Evolutionary conservation across 2,113 vertebrate genomes (phyloP).

Genomic region (Condylura cristata): DNA sequence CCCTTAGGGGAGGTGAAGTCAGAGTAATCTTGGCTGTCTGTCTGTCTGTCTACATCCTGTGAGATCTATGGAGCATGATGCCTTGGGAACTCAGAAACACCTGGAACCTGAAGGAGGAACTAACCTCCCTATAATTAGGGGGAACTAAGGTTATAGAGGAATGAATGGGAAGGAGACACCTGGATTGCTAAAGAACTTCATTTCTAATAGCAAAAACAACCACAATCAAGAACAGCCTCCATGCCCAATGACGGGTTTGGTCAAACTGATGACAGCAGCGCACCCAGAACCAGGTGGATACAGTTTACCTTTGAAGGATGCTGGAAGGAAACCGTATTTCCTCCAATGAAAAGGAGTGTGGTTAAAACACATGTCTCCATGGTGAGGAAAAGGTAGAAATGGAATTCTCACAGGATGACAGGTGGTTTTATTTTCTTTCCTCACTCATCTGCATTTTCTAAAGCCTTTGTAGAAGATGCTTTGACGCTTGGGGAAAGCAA

Average conservation of each 20-base stretch:
- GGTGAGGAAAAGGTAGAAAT: neutral
- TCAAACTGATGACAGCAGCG: neutral
- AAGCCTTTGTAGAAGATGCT: neutral
- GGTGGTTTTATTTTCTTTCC: neutral
- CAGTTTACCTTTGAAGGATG: neutral
- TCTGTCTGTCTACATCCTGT: no score
- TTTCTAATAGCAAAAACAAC: neutral
- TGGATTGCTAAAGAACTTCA: neutral
- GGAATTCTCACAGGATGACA: neutral
- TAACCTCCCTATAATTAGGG: accelerated
- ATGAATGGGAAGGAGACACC: neutral
- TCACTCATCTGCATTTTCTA: neutral
- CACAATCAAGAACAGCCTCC: neutral
- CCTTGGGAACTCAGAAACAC: neutral
- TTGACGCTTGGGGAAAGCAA: neutral
- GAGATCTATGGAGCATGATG: neutral
- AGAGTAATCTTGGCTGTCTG: neutral
- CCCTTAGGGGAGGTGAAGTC: neutral
- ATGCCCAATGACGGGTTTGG: neutral
- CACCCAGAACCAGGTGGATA: neutral
- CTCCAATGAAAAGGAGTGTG: neutral
- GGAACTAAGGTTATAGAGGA: neutral
- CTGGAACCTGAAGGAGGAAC: neutral
- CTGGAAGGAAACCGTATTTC: neutral
- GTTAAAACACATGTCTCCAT: neutral